phyloP scores from a whole-genome alignment of 2,113 vertebrate species.

The Chaenocephalus aceratus region DNA sequence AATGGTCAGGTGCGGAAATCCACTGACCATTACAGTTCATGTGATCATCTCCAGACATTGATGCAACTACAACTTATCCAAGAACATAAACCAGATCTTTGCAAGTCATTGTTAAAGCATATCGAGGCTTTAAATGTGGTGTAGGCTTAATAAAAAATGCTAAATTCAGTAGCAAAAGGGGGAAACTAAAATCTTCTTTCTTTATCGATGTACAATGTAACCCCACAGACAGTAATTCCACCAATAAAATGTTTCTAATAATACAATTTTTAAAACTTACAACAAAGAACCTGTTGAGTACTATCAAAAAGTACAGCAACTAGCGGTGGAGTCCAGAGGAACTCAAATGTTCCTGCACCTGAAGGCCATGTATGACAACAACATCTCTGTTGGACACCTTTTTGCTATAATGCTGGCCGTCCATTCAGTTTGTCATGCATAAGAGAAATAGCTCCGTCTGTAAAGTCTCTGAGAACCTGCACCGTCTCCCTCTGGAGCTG shows the following conservation, averaged over 20 bases:
- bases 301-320: slow-evolving; percentile 58
- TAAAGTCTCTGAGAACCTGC: slow-evolving; percentile 84
- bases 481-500: slow-evolving; percentile 85
- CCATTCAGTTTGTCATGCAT: slow-evolving; percentile 87
- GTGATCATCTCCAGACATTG: slow-evolving; percentile 58
- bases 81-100: slow-evolving; percentile 34
- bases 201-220: slow-evolving; percentile 32
- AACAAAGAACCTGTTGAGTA: slow-evolving; percentile 50
- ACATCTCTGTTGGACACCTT: not conserved
- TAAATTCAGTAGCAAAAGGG: slow-evolving; percentile 64
- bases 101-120: slow-evolving; percentile 38
- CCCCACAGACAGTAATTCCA: slow-evolving; percentile 42
- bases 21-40: slow-evolving; percentile 68
- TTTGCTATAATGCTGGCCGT: slow-evolving; percentile 77
- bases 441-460: slow-evolving; percentile 79
- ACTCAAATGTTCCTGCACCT: slow-evolving; percentile 42
- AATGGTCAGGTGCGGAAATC: slow-evolving; percentile 68
- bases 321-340: slow-evolving; percentile 47
- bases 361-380: slow-evolving; percentile 39
- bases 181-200: not conserved
- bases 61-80: slow-evolving; percentile 45
- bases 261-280: slow-evolving; percentile 55
- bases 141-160: slow-evolving; percentile 27
- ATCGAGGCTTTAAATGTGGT: slow-evolving; percentile 36
- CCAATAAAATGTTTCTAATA: slow-evolving; percentile 38